These are phyloP conservation scores for Brachyhypopomus occidentalis DNA, from an alignment of 2,113 vertebrate genomes.

Conservation along the genomic window DNA sequence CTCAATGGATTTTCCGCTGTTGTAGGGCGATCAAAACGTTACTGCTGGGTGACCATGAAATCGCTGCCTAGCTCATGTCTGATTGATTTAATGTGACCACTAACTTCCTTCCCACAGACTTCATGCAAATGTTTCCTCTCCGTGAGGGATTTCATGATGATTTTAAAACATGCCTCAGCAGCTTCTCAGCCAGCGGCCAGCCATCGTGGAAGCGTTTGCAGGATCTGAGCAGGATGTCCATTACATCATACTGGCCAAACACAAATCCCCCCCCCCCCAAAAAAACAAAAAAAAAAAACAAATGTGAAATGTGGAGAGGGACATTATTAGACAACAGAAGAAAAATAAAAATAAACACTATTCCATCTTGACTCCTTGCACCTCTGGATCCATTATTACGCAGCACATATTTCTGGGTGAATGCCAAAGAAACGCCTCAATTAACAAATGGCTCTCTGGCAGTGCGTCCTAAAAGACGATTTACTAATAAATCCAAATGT, in stretches of 20 bases:
- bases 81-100: slow-evolving; percentile 43
- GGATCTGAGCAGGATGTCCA: not conserved
- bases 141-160: slow-evolving; percentile 9
- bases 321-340: slow-evolving; percentile 3
- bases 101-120: slow-evolving; percentile 24
- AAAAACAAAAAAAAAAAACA: not conserved
- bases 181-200: not conserved
- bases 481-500: slow-evolving; percentile 45
- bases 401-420: not conserved
- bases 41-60: slow-evolving; percentile 26
- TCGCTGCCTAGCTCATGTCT: not conserved
- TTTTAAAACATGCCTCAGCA: slow-evolving; percentile 13
- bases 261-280: not conserved
- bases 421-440: slow-evolving; percentile 5
- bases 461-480: slow-evolving; percentile 32
- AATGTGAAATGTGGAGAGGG: not conserved
- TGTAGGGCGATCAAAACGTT: slow-evolving; percentile 22
- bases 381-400: not conserved
- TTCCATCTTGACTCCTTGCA: not conserved
- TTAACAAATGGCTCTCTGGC: slow-evolving; percentile 17
- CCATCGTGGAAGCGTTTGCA: slow-evolving; percentile 8
- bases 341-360: slow-evolving; percentile 24
- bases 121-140: slow-evolving; percentile 45
- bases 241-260: slow-evolving; percentile 26
- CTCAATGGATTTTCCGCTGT: slow-evolving; percentile 19